Conservation (phyloP, 1,140 invertebrate genomes). For the Daktulosphaira vitifoliae region DNA sequence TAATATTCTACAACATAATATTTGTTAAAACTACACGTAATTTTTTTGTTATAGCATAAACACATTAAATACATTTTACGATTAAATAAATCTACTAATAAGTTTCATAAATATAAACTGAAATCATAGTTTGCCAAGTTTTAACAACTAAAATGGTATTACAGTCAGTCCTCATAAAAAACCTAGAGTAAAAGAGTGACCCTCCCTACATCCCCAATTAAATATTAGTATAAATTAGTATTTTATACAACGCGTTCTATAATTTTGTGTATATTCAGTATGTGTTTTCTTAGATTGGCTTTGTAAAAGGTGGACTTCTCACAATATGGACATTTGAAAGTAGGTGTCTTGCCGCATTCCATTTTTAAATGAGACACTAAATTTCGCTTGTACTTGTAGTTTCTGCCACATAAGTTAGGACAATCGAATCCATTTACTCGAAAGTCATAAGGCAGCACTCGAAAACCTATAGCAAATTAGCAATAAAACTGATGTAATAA, state of each 20-base stretch:
- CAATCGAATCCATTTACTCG: slow-evolving; percentile 40
- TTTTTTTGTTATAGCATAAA: no score
- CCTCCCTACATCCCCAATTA: no score
- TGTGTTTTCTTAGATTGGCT: slow-evolving; percentile 16
- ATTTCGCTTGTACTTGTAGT: slow-evolving; percentile 37
- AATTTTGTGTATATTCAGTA: background rate
- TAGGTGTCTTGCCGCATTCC: slow-evolving; percentile 45
- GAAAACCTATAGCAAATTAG: background rate
- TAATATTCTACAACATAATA: no score
- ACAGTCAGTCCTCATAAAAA: no score
- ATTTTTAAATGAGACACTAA: slow-evolving; percentile 43
- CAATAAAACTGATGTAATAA: background rate
- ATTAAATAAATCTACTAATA: no score
- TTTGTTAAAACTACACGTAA: no score
- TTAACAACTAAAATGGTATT: no score
- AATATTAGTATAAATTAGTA: no score
- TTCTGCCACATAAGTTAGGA: slow-evolving; percentile 13
- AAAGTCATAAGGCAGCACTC: background rate
- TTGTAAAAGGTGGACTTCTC: slow-evolving; percentile 23
- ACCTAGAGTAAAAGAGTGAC: no score
- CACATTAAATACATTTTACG: no score
- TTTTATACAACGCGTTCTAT: background rate
- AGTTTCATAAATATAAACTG: no score
- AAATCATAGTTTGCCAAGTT: no score
- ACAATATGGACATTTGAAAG: slow-evolving; percentile 53